phyloP scores from a whole-genome alignment of 2,888 invertebrate species.

The Caenorhabditis uteleia region DNA sequence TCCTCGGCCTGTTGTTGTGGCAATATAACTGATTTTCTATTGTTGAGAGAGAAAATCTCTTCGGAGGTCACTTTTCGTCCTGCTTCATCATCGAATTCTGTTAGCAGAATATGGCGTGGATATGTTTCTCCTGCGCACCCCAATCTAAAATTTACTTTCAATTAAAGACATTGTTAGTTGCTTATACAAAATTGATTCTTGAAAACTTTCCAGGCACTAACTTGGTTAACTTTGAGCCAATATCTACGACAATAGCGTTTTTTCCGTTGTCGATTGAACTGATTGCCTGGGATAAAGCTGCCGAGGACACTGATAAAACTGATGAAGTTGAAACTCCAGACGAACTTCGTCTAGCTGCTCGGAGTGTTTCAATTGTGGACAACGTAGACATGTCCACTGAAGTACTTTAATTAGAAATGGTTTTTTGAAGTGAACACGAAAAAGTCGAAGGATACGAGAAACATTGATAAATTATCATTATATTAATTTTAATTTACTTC shows the following conservation, averaged over 20 bases:
- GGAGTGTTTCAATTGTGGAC: constrained; percentile 26
- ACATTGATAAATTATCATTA: too few species aligned
- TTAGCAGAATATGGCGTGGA: constrained; percentile 54
- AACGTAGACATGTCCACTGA: constrained; percentile 10
- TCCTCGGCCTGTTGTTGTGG: constrained; percentile 11
- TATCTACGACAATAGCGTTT: constrained; percentile 58
- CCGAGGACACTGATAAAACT: constrained; percentile 32
- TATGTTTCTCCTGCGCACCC: constrained; percentile 60
- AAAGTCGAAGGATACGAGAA: too few species aligned
- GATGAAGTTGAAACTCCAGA: constrained; percentile 34
- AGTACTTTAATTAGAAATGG: too few species aligned
- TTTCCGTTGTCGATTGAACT: constrained; percentile 48
- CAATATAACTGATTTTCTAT: constrained; percentile 13
- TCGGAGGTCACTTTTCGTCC: constrained; percentile 10
- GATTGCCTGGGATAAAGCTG: constrained; percentile 44
- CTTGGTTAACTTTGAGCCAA: constrained; percentile 63
- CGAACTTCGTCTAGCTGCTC: constrained; percentile 25
- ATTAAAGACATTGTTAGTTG: background rate
- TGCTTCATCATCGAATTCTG: constrained; percentile 37
- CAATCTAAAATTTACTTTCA: constrained; percentile 34
- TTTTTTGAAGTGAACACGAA: too few species aligned
- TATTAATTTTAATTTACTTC: too few species aligned
- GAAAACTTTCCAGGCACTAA: constrained; percentile 9
- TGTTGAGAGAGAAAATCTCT: constrained; percentile 29
- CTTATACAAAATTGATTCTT: too few species aligned